Percentiles rank a stretch among this genome's conserved stretches.
These are phyloP conservation scores for Myotis pilosus DNA, from an alignment of 2,797 vertebrate species.

Conservation along the genomic window DNA sequence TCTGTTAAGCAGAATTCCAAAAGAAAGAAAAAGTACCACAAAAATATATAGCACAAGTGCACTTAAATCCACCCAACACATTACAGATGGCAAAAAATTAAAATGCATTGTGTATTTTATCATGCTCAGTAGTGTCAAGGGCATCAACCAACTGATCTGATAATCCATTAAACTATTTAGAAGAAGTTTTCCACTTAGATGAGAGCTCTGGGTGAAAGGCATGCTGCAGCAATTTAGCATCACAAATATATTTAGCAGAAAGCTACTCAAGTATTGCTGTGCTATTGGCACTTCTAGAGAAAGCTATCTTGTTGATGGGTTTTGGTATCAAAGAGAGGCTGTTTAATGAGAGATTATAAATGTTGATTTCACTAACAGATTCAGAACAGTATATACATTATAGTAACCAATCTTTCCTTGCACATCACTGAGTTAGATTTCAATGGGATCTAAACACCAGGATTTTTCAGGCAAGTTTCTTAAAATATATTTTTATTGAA, in stretches of 20 bases:
- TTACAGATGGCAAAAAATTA: constrained; percentile 64
- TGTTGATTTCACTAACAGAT: constrained; percentile 66
- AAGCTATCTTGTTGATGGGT: constrained; percentile 42
- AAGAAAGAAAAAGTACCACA: constrained; percentile 72
- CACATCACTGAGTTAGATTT: constrained; percentile 33
- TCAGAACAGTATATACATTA: constrained; percentile 47
- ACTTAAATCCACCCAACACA: constrained; percentile 71
- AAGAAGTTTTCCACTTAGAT: constrained; percentile 65
- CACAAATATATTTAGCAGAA: constrained; percentile 66
- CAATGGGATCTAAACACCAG: neutral
- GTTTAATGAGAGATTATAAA: constrained; percentile 67
- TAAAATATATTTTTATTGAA: no score
- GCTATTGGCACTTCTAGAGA: constrained; percentile 49
- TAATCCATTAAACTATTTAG: constrained; percentile 77
- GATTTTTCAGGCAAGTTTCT: neutral
- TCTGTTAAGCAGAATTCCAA: constrained; percentile 78
- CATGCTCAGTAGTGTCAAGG: constrained; percentile 75
- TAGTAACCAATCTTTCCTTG: constrained; percentile 15
- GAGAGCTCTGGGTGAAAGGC: constrained; percentile 63
- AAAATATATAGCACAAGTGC: constrained; percentile 68
- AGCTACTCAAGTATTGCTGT: constrained; percentile 58
- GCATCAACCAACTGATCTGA: constrained; percentile 88
- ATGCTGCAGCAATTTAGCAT: constrained; percentile 46
- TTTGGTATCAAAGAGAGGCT: constrained; percentile 54
- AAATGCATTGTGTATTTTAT: constrained; percentile 74